Evolutionary conservation across 2,113 vertebrate species (phyloP).

Genomic region (Gopherus evgoodei): DNA sequence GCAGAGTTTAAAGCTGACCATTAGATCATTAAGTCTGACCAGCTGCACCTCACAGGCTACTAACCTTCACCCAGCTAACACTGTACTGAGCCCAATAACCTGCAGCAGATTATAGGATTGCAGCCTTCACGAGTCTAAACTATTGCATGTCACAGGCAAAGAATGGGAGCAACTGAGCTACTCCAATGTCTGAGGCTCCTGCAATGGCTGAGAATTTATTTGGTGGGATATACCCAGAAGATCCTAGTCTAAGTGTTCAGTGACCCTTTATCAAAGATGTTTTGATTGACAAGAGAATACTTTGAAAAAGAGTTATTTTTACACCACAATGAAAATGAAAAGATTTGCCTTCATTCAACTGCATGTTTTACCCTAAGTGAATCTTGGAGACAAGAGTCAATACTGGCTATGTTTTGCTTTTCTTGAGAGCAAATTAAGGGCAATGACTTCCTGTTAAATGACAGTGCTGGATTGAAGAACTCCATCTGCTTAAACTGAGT

Average conservation of each 20-base stretch:
- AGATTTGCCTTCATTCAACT: background rate
- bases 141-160: background rate
- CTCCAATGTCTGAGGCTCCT: background rate
- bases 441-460: background rate
- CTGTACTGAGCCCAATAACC: background rate
- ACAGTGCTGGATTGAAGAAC: background rate
- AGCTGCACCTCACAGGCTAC: background rate
- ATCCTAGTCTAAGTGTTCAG: background rate
- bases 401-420: background rate
- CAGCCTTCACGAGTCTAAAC: background rate
- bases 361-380: background rate
- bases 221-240: background rate
- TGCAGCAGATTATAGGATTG: background rate
- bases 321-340: background rate
- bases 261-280: conserved; percentile 16
- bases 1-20: background rate
- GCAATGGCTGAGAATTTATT: background rate
- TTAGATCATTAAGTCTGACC: background rate
- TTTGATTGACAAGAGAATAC: conserved; percentile 14
- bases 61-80: background rate
- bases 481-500: background rate
- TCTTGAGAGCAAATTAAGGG: background rate
- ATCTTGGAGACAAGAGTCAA: background rate
- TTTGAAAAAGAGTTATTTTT: background rate
- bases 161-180: background rate